These are phyloP conservation scores for Neodiprion pinetum DNA, from an alignment of 1,140 invertebrate species.

Conservation along the genomic window DNA sequence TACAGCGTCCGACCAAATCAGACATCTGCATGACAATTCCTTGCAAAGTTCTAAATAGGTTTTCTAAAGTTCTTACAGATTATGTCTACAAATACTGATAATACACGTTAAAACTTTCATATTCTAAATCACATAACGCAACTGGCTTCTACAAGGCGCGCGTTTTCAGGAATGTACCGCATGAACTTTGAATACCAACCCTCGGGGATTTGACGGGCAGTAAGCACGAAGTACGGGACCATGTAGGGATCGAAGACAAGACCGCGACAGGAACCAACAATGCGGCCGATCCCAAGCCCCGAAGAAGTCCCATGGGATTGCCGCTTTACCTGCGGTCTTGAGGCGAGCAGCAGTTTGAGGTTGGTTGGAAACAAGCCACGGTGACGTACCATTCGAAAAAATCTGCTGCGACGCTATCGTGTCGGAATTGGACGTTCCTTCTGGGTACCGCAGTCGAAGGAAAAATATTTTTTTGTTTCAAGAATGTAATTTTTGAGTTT, in stretches of 20 bases:
- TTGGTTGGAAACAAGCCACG: background rate
- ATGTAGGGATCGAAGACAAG: slow-evolving; percentile 39
- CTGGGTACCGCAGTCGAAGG: slow-evolving; percentile 23
- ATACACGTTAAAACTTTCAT: no score
- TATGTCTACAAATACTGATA: no score
- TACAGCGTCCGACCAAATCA: no score
- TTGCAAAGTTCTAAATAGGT: no score
- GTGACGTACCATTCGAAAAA: background rate
- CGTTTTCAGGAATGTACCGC: slow-evolving; percentile 50
- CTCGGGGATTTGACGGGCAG: slow-evolving; percentile 44
- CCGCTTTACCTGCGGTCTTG: slow-evolving; percentile 17
- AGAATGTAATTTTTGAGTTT: no score
- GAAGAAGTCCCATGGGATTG: slow-evolving; percentile 43
- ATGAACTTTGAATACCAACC: slow-evolving; percentile 55
- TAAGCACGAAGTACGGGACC: slow-evolving; percentile 53
- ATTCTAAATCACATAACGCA: no score
- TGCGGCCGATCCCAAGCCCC: slow-evolving; percentile 9
- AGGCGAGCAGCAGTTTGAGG: background rate
- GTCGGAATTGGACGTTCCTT: background rate
- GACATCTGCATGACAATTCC: no score
- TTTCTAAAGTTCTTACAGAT: no score
- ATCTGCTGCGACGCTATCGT: background rate
- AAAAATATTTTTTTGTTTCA: background rate
- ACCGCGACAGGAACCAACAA: slow-evolving; percentile 14
- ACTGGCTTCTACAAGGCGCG: slow-evolving; percentile 22